A percentile compares a stretch with the other conserved stretches of the same genome.
These are phyloP conservation scores for Lathamus discolor DNA, from an alignment of 2,113 vertebrate genomes.

Conservation along the genomic window DNA sequence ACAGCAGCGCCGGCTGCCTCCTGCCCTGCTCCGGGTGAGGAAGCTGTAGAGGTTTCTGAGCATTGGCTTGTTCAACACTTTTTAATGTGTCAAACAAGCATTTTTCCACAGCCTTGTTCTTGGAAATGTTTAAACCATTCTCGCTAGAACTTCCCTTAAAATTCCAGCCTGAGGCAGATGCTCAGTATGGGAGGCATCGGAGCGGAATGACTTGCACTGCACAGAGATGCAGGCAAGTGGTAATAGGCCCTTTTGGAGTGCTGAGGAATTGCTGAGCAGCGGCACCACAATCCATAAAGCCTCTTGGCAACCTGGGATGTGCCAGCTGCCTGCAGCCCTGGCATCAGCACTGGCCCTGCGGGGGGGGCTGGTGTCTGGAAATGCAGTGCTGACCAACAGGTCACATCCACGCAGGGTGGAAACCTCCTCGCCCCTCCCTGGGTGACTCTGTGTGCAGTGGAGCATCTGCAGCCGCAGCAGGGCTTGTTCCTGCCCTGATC, in stretches of 20 bases:
- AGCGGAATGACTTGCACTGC: neutral
- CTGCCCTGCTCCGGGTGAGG: neutral
- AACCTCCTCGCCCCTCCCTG: neutral
- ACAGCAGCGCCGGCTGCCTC: accelerated
- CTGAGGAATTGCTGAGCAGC: neutral
- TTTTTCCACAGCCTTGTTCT: constrained; percentile 11
- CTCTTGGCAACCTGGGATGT: neutral
- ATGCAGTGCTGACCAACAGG: accelerated
- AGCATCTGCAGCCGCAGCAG: neutral
- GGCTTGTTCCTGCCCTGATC: neutral
- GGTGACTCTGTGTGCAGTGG: accelerated
- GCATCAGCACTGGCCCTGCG: accelerated
- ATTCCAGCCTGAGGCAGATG: neutral
- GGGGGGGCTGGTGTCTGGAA: neutral
- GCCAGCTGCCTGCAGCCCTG: neutral
- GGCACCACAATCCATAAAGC: neutral
- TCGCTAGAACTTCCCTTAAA: constrained; percentile 25
- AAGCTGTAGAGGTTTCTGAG: neutral
- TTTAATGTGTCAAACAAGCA: neutral
- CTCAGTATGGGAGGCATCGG: neutral
- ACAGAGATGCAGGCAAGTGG: neutral
- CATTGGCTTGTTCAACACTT: accelerated
- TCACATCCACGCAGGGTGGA: accelerated
- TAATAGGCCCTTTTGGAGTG: neutral
- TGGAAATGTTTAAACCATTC: constrained; percentile 1